phyloP scores from a whole-genome alignment of 2,797 vertebrate species.

The Sebastes oblongus region DNA sequence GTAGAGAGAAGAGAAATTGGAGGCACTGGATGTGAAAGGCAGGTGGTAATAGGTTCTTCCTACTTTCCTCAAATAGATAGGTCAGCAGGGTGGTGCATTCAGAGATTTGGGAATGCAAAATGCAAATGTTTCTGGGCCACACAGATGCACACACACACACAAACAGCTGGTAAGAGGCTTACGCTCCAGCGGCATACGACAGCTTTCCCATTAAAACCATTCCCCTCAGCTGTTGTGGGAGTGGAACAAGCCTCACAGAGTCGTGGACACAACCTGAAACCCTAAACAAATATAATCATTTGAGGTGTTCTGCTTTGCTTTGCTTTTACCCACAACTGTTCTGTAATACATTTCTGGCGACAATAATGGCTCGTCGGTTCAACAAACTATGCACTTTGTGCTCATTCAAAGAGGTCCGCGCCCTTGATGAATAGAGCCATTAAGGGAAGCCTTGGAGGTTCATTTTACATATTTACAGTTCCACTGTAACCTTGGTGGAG shows the following conservation, averaged over 20 bases:
- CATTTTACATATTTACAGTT: neutral
- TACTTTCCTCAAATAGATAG: constrained; percentile 11
- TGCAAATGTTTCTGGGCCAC: constrained; percentile 43
- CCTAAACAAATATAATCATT: constrained; percentile 5
- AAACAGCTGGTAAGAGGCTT: constrained; percentile 69
- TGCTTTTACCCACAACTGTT: constrained; percentile 2
- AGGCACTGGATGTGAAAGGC: neutral
- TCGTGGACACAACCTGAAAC: neutral
- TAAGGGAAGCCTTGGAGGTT: constrained; percentile 38
- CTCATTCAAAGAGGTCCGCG: constrained; percentile 22
- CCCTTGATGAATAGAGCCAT: constrained; percentile 47
- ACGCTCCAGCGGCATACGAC: constrained; percentile 48
- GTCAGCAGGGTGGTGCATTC: constrained; percentile 26
- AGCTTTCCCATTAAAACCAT: constrained; percentile 64
- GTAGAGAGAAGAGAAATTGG: neutral
- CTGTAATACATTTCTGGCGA: neutral
- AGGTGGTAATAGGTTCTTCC: neutral
- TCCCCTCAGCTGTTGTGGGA: constrained; percentile 49
- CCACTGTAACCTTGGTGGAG: neutral
- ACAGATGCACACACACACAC: constrained; percentile 21
- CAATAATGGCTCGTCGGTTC: neutral
- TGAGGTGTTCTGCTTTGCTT: constrained; percentile 6
- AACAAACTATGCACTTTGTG: constrained; percentile 14
- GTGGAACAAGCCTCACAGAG: constrained; percentile 6
- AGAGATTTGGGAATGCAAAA: constrained; percentile 26